phyloP scores from a whole-genome alignment of 2,797 vertebrate genomes.

The Sebastes oblongus region DNA sequence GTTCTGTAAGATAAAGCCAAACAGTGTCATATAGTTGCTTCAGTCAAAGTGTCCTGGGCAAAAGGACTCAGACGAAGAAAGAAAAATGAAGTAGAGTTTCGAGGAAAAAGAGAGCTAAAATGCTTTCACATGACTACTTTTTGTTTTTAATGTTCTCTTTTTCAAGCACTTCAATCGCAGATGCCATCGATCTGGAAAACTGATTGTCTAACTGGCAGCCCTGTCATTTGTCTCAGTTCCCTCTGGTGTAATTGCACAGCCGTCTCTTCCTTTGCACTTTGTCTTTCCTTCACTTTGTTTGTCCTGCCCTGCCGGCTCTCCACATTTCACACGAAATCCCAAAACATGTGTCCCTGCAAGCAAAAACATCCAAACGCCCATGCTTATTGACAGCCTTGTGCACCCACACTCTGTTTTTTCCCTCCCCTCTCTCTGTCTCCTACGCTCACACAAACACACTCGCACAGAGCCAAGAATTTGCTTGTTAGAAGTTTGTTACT shows the following conservation, averaged over 20 bases:
- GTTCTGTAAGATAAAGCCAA: not conserved
- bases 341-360: conserved; percentile 30
- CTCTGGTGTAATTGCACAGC: conserved; percentile 49
- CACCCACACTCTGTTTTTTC: conserved; percentile 7
- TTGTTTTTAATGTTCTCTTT: conserved; percentile 41
- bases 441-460: conserved; percentile 16
- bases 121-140: not conserved
- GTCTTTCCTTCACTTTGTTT: conserved; percentile 1
- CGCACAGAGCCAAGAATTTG: conserved; percentile 50
- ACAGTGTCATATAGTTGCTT: not conserved
- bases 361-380: conserved; percentile 41
- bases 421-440: conserved; percentile 19
- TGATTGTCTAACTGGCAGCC: conserved; percentile 45
- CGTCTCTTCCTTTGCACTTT: conserved; percentile 26
- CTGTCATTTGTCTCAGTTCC: conserved; percentile 58
- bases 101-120: not conserved
- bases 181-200: conserved; percentile 24
- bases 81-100: not conserved
- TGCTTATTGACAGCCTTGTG: conserved; percentile 28
- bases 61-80: not conserved
- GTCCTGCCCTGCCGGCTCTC: conserved; percentile 7
- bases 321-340: conserved; percentile 34
- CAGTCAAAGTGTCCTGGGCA: not conserved
- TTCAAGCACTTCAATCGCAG: conserved; percentile 29
- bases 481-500: conserved; percentile 75